phyloP scores from a whole-genome alignment of 1,140 invertebrate genomes.

The Lepidurus apus region DNA sequence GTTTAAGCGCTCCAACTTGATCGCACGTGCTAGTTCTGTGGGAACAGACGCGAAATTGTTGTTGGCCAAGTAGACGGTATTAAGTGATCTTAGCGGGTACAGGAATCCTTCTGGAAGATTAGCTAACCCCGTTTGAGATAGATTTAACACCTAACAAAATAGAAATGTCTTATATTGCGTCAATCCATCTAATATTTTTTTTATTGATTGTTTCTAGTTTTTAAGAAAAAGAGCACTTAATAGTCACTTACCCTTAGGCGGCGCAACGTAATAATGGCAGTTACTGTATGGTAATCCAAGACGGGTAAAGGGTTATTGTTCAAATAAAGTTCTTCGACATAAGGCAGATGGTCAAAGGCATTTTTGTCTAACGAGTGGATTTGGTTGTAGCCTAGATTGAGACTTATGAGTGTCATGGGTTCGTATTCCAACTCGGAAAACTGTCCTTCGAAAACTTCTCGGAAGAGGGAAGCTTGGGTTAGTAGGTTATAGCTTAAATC shows the following conservation, averaged over 20 bases:
- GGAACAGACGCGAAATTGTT: constrained; percentile 60
- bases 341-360: constrained; percentile 62
- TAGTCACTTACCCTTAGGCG: constrained; percentile 55
- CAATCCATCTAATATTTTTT: no score
- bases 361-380: constrained; percentile 60
- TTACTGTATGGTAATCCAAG: constrained; percentile 54
- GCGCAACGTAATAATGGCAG: constrained; percentile 57
- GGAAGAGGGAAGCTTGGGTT: constrained; percentile 50
- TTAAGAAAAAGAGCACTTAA: neutral
- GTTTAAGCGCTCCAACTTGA: constrained; percentile 54
- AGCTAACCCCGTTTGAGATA: constrained; percentile 59
- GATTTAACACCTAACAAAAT: constrained; percentile 53
- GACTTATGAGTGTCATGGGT: constrained; percentile 55
- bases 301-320: constrained; percentile 59
- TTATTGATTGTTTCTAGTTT: neutral
- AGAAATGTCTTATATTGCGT: constrained; percentile 27
- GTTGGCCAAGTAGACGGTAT: constrained; percentile 59
- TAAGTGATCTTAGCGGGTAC: constrained; percentile 57
- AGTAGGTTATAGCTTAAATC: constrained; percentile 65
- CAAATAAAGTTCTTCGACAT: constrained; percentile 58
- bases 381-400: constrained; percentile 60
- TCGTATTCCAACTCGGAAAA: constrained; percentile 53
- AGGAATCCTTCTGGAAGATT: constrained; percentile 57
- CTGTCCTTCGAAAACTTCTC: constrained; percentile 56
- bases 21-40: constrained; percentile 50